Evolutionary conservation across 2,888 invertebrate genomes (phyloP).

Genomic region (Chymomyza amoena): DNA sequence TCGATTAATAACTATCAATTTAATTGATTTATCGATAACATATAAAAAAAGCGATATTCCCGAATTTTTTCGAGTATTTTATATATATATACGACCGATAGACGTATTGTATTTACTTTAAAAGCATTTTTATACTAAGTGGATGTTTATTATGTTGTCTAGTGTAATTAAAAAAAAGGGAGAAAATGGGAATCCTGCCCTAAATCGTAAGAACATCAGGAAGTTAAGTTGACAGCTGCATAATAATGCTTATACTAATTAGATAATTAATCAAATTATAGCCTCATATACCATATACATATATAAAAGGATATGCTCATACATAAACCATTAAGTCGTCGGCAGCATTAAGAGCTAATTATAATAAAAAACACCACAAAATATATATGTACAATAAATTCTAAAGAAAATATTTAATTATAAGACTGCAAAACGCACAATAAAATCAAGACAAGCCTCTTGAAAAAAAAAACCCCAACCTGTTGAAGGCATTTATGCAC

Average conservation of each 20-base stretch:
- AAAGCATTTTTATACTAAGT: no score
- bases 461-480: neutral
- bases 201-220: conserved; percentile 16
- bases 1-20: no score
- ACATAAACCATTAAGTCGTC: conserved; percentile 6
- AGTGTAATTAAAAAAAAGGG: neutral
- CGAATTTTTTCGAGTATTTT: no score
- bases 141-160: no score
- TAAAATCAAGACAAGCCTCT: neutral
- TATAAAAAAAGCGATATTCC: no score
- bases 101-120: no score
- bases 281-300: conserved; percentile 9
- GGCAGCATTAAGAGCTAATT: neutral
- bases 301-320: neutral
- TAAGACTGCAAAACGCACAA: neutral
- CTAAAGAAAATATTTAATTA: neutral
- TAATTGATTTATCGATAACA: no score
- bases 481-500: neutral
- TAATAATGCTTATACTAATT: conserved; percentile 43
- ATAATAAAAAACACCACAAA: neutral
- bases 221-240: conserved; percentile 41
- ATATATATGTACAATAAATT: neutral
- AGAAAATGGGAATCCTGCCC: neutral
- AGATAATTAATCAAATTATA: conserved; percentile 56
- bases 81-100: no score